Base-by-base conservation (phyloP, 2,797 vertebrate genomes). In the Jordanella pulchra region DNA sequence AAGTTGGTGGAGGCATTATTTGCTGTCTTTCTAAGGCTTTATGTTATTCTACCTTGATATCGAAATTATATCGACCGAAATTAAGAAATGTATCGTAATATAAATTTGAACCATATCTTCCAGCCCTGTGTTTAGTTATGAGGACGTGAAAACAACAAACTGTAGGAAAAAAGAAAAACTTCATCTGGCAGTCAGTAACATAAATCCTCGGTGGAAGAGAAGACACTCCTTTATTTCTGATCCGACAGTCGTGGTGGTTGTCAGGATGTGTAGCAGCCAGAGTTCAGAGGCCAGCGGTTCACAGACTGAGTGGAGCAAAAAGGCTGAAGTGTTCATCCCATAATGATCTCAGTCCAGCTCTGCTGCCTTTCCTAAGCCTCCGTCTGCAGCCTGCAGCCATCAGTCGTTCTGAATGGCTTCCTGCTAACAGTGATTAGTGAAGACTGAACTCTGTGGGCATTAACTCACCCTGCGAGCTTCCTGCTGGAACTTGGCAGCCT, bases 401-500 rank as follows among this genome's bases (percentile, higher is more conserved):
- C 51, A 28, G 44, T 25, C 14, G 7, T 23, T 65, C 35, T 53
- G 4, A 28, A 0, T 39, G 3, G 1, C 51, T 32, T 50, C 11
- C 21, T 2, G 17, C 6, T 48, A 42, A 39, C 32, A n/a, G 32
- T 39, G 6, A 25, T 12, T 1, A 32, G 11, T 47, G 23, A 23
- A 21, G 45, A 56, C 1, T 23, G 9, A 35, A n/a, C 18, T 25
- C 14, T 21, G 25, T 27, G 23, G 17, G 28, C 13, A 5, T 35
- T n/a, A 11, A 88, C 96, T 96, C 89, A 98, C 97, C 96, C 97
- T 95, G 84, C 96, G 95, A 0, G 97, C 97, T 89, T 98, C 97
- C 69, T 97, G 97, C 89, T 97, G 96, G 84, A 93, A 99, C 87
- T 98, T 98, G 78, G 97, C 97, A 0, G 97, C 97, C 92, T 98